Evolutionary conservation across 2,797 vertebrate species (phyloP), one percentile per base, ranked within the genome.

Genomic region (Podarcis siculus): DNA sequence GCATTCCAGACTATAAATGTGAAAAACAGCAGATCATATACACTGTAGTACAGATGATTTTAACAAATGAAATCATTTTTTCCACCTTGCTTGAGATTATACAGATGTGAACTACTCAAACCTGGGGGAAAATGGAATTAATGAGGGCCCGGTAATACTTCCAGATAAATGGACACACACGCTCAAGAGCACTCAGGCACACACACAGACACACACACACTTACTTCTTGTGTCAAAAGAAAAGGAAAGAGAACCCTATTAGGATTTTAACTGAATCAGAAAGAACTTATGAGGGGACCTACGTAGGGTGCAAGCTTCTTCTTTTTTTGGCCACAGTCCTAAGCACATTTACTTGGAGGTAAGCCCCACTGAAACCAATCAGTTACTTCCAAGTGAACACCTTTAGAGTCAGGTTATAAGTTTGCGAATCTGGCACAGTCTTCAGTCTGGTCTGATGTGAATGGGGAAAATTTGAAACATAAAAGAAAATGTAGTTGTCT

Each of bases 1-100:
- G 67, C 0, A 3, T 91, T 93, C 93, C 91, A 93, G 91, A 91
- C 71, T 92, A 90, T 91, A 93, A 96, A 96, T 95, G 94, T 96
- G 95, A 96, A 96, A 96, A 96, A 94, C 89, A 96, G 93, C 95
- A 97, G 95, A 95, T 58, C 88, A 55, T 32, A 15, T 58, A 67
- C 15, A 12, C 17, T 89, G 92, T 17, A 78, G 61, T 27, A 3
- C 32, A 89, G 58, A 89, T 81, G 49, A 89, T 73, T 89, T 91
- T 90, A 90, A 93, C 88, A 93, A 94, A 95, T 23, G 3, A 64
- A 92, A 91, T 92, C 0, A 75, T 90, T 95, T 94, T 84, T 88
- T 89, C 88, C 83, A 85, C 21, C 39, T 90, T 89, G 3, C 55
- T 89, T 94, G 93, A 92, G 69, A 95, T 93, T 86, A 76, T 94